phyloP scores from a whole-genome alignment of 2,113 vertebrate genomes.

The Anas platyrhynchos region DNA sequence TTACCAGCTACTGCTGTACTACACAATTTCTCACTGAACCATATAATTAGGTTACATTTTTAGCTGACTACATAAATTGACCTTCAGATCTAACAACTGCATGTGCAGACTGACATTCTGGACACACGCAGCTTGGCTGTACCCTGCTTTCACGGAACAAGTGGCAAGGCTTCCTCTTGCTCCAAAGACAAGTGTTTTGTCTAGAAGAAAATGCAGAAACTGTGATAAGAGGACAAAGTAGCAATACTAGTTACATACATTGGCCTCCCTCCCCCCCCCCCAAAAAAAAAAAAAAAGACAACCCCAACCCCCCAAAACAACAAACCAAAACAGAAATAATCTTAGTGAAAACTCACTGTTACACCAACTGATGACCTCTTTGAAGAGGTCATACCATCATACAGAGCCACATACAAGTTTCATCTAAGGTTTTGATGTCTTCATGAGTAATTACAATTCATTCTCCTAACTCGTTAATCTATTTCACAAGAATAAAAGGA shows the following conservation, averaged over 20 bases:
- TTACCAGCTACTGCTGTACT: not conserved
- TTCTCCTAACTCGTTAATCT: not conserved
- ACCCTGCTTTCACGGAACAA: not conserved
- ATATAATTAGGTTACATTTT: slow-evolving; percentile 57
- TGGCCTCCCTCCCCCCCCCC: no score
- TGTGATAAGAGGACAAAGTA: not conserved
- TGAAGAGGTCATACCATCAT: not conserved
- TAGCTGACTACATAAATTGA: slow-evolving; percentile 44
- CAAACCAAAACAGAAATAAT: not conserved
- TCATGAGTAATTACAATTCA: not conserved
- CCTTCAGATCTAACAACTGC: slow-evolving; percentile 21
- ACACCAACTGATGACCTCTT: accelerated
- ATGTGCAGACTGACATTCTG: not conserved
- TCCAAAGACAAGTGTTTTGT: not conserved
- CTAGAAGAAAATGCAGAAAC: not conserved
- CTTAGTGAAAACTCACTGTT: not conserved
- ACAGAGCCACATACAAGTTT: accelerated
- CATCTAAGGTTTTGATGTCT: not conserved
- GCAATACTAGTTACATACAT: not conserved
- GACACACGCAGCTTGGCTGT: not conserved
- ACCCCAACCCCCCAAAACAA: not conserved
- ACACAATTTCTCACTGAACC: slow-evolving; percentile 41
- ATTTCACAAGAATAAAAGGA: not conserved
- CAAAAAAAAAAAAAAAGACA: not conserved
- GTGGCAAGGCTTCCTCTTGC: not conserved